Base-by-base conservation (phyloP, 2,888 invertebrate species). In the Abrostola triplasia region DNA sequence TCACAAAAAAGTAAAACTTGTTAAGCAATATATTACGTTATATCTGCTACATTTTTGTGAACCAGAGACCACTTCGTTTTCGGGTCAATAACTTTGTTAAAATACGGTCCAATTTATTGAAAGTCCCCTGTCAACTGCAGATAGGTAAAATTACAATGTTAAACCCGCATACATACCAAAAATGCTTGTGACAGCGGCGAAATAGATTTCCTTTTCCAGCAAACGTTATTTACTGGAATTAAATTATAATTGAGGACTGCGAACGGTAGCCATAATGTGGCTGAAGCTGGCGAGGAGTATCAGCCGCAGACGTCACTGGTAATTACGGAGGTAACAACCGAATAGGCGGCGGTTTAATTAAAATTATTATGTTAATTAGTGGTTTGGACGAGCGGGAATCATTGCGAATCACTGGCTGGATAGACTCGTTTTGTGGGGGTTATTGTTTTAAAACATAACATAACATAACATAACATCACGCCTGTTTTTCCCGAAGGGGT, bases 121-220 rank as follows among this genome's bases (percentile, higher is more conserved):
- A 57, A 57, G 42, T 63, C 44, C 41, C 11, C 50, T 50, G 69
- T 63, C 64, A 73, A 36, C 74, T 52, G 35, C 74, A 73, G 41
- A 36, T 36, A 56, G 35, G 35, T 49, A 38, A 62, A 47, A 73
- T 59, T 42, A 11, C 63, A 53, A 58, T 41, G 44, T 47, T 41
- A 36, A 12, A 68, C 54, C 67, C 44, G 56, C 49, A 67, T 52
- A 48, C 52, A 40, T 55, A 5, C 7, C 41, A 24, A 57, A 51
- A 24, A 38, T 48, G 64, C 49, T 7, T 41, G 35, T 74, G 71
- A 69, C 75, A 72, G 70, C 38, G 8, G 13, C 40, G 2, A 40
- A 56, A 56, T 69, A 56, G 74, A 63, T 69, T 69, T 64, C 59
- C 69, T 74, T 69, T 44, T 40, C 9, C 9, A 59, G 55, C 24